These are phyloP conservation scores for Pocillopora grandis DNA, from an alignment of 92 coral and sea anemone genomes.

Conservation along the genomic window DNA sequence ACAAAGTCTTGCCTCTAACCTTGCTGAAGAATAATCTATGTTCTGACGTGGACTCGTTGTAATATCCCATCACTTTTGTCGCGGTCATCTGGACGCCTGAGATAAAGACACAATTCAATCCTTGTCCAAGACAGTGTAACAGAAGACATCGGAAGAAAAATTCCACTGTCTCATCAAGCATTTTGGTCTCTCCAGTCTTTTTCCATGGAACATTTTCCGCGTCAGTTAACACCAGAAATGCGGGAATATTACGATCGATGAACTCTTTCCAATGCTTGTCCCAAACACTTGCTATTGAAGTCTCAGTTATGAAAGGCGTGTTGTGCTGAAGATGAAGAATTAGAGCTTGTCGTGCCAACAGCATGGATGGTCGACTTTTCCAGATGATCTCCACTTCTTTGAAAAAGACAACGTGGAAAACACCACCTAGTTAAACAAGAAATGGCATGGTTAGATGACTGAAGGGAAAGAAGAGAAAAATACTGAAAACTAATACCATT, in stretches of 20 bases:
- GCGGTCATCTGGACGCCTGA: conserved; percentile 50
- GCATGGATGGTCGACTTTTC: conserved; percentile 52
- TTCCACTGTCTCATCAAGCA: background rate
- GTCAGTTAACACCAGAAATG: conserved; percentile 66
- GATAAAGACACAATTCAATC: conserved; percentile 56
- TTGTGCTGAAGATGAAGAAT: conserved; percentile 53
- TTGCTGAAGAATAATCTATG: conserved; percentile 14
- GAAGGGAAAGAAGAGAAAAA: too few species aligned
- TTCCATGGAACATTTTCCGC: conserved; percentile 37
- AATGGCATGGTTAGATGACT: too few species aligned
- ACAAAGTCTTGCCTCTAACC: background rate
- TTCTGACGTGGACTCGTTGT: conserved; percentile 7
- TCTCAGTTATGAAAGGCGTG: conserved; percentile 34
- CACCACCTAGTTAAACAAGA: conserved; percentile 31
- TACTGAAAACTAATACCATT: too few species aligned
- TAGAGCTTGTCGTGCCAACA: conserved; percentile 58
- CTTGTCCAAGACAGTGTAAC: conserved; percentile 38
- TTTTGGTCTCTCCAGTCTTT: background rate
- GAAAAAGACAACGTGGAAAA: conserved; percentile 58
- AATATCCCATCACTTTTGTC: conserved; percentile 36
- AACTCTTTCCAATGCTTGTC: conserved; percentile 27
- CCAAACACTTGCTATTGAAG: conserved; percentile 34
- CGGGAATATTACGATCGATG: conserved; percentile 39
- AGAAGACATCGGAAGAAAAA: conserved; percentile 40
- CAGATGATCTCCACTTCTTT: conserved; percentile 52